These are phyloP conservation scores for Actinia equina DNA, from an alignment of 64 coral and sea anemone genomes.

Conservation along the genomic window DNA sequence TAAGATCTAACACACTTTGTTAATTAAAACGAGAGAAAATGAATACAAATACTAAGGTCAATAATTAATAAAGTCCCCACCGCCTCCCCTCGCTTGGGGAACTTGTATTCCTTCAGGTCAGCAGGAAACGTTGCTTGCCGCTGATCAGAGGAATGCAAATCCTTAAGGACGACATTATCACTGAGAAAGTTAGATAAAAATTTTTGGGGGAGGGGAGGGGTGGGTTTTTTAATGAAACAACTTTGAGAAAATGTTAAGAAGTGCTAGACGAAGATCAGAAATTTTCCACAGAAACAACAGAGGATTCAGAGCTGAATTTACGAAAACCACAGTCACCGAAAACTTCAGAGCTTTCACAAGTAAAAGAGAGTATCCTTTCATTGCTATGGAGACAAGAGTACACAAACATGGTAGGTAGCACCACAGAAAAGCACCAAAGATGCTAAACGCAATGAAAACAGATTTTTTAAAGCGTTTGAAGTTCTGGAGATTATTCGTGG, in stretches of 20 bases:
- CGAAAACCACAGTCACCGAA: neutral
- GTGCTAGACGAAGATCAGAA: neutral
- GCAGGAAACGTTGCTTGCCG: too few relatives aligned
- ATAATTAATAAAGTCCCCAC: too few relatives aligned
- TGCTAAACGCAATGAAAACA: neutral
- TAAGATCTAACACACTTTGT: too few relatives aligned
- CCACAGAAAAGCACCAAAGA: neutral
- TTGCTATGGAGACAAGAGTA: neutral
- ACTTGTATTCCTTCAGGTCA: too few relatives aligned
- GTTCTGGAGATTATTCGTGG: neutral
- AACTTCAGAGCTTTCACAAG: neutral
- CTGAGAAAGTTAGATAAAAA: too few relatives aligned
- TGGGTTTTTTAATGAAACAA: neutral
- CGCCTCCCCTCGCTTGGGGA: too few relatives aligned
- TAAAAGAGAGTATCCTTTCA: neutral
- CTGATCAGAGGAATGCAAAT: too few relatives aligned
- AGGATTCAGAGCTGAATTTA: slow-evolving; percentile 9
- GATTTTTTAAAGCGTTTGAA: slow-evolving; percentile 13
- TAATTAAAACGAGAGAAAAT: too few relatives aligned
- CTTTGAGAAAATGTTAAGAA: neutral
- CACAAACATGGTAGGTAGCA: slow-evolving; percentile 13
- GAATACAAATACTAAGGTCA: too few relatives aligned
- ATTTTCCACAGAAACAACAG: slow-evolving; percentile 10
- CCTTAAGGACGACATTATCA: too few relatives aligned
- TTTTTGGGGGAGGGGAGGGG: too few relatives aligned